Evolutionary conservation across 2,113 vertebrate species (phyloP).

Genomic region (Eudyptes chrysolophus): DNA sequence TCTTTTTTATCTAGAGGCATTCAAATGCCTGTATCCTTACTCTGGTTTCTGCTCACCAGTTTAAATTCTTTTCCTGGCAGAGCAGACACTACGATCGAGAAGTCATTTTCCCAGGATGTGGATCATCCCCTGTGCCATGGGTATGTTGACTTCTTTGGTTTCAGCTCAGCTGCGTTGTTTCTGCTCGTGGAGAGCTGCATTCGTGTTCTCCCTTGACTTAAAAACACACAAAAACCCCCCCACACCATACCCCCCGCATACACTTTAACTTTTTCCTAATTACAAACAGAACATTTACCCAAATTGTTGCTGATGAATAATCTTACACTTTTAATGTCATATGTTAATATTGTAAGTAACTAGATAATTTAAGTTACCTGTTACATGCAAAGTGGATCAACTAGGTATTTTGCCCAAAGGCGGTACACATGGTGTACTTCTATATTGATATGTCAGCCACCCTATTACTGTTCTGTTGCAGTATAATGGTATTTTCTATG

Average conservation of each 20-base stretch:
- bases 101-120: neutral
- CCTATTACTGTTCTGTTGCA: neutral
- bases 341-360: neutral
- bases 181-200: neutral
- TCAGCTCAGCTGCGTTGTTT: neutral
- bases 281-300: neutral
- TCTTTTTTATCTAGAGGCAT: neutral
- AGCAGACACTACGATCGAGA: neutral
- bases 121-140: neutral
- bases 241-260: rapidly evolving
- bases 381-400: neutral
- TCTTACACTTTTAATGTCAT: neutral
- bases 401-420: neutral
- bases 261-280: neutral
- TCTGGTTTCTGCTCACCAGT: neutral
- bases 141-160: neutral
- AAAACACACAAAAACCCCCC: neutral
- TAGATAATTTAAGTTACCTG: neutral
- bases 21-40: neutral
- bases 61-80: neutral
- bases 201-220: neutral
- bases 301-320: neutral
- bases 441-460: neutral
- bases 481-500: neutral
- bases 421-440: neutral